Base-by-base conservation (phyloP, 2,888 invertebrate genomes). In the Tiphia femorata region DNA sequence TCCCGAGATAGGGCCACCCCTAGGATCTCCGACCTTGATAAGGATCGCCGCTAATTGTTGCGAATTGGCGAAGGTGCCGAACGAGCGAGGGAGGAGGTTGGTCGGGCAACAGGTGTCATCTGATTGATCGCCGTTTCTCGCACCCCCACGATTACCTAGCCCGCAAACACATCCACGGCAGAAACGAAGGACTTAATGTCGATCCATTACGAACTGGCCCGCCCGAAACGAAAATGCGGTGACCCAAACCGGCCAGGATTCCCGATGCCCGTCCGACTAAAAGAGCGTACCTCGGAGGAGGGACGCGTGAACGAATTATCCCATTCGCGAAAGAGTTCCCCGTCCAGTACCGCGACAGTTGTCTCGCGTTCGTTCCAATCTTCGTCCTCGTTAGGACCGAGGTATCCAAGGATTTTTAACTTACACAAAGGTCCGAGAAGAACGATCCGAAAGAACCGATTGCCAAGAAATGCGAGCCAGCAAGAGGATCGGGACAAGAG, bases 41-140 rank as follows among this genome's bases (percentile, higher is more conserved):
- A 81, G 80, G 80, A 82, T 82, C 79, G 64, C 59, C 70, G 76
- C 80, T 82, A 82, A 82, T 82, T 81, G 81, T 77, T 77, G 78
- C 70, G 79, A 80, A 80, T 80, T 78, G 79, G 74, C 72, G 76
- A 79, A 82, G 78, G 80, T 79, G 75, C 74, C 72, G 72, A 77
- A 77, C 72, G 79, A 76, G 68, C 73, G 76, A 77, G 76, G 76
- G 76, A 76, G n/a, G n/a, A n/a, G n/a, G n/a, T n/a, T n/a, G 76
- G 65, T 68, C 56, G 68, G 77, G 82, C 82, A 82, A 82, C 82
- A 82, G 82, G 82, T 82, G 82, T 82, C 81, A 80, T 80, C 82
- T 82, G 82, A 82, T 82, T 82, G 81, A 82, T 82, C 81, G 79
- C 73, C 76, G 76, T 78, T 72, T 76, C 75, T 79, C 73, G 67